Conservation (phyloP, 2,113 vertebrate genomes). For the Pavo muticus region DNA sequence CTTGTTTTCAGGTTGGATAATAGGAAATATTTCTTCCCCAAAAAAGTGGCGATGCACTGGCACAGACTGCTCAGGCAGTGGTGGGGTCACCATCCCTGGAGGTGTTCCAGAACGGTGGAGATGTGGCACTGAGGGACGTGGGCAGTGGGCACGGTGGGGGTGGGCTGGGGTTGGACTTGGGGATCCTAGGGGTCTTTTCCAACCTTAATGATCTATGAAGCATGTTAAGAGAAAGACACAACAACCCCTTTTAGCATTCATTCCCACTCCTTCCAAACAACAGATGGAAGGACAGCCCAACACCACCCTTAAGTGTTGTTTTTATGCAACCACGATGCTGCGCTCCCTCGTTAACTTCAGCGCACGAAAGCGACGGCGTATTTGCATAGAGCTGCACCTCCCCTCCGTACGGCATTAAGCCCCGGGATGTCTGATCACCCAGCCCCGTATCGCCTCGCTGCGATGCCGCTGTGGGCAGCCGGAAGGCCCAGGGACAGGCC, state of each 20-base stretch:
- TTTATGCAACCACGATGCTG: rapidly evolving
- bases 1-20: neutral
- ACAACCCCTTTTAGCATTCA: rapidly evolving
- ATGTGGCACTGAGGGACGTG: no score
- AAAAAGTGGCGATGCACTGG: no score
- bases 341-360: rapidly evolving
- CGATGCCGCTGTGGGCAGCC: neutral
- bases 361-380: rapidly evolving
- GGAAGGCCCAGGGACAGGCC: no score
- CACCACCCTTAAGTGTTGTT: rapidly evolving
- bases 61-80: neutral
- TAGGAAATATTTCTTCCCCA: no score
- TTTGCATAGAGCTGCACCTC: rapidly evolving
- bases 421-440: no score
- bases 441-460: neutral
- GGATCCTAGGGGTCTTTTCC: no score
- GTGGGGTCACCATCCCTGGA: neutral
- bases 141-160: no score
- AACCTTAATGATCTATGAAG: neutral
- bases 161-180: no score
- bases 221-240: rapidly evolving
- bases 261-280: neutral
- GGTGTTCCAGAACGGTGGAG: no score
- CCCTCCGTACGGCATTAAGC: no score
- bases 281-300: neutral